These are phyloP conservation scores for Dendrocincla fuliginosa DNA, from an alignment of 2,797 vertebrate genomes.

Conservation along the genomic window DNA sequence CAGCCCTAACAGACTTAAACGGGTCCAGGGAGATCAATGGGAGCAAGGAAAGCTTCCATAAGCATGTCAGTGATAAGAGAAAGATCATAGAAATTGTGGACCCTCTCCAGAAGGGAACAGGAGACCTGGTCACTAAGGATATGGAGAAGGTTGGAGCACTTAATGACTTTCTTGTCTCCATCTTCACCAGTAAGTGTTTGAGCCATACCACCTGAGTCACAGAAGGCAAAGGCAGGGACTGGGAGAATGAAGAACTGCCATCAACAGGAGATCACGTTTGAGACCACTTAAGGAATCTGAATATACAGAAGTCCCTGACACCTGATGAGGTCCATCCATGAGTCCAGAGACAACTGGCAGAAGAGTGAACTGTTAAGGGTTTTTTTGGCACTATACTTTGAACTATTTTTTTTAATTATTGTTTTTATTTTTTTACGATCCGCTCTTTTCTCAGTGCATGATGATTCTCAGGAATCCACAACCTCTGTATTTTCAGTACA, in stretches of 20 bases:
- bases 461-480: background rate
- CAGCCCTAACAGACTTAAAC: background rate
- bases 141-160: background rate
- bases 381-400: background rate
- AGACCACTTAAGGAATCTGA: background rate
- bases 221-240: background rate
- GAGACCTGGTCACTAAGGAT: background rate
- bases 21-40: accelerated
- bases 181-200: background rate
- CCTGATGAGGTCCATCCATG: background rate
- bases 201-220: background rate
- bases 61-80: background rate
- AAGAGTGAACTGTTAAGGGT: background rate
- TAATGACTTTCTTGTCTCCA: background rate
- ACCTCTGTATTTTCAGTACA: background rate
- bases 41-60: background rate
- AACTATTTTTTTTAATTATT: background rate
- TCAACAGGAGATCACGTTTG: background rate
- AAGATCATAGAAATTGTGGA: background rate
- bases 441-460: background rate
- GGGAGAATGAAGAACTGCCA: background rate
- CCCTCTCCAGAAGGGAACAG: background rate
- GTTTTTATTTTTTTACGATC: background rate
- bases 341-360: background rate
- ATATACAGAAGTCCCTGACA: background rate